phyloP scores from a whole-genome alignment of 35 echinoderm and acorn worm genomes.

The Ptychodera flava region DNA sequence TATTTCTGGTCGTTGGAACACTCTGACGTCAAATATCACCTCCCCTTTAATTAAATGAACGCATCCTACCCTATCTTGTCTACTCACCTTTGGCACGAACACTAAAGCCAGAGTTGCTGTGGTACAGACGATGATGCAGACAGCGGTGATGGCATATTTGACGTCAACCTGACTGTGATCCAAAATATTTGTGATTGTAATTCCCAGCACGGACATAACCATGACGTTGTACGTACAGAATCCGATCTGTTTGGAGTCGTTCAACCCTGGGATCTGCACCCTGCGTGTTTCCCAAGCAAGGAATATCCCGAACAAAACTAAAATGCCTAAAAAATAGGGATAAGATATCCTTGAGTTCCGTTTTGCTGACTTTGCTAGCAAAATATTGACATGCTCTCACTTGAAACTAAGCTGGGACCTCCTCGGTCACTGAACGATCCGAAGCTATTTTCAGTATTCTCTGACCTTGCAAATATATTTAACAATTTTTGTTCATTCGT shows the following conservation, averaged over 20 bases:
- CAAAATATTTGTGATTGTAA: slow-evolving; percentile 72
- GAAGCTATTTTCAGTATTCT: no score
- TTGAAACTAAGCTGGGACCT: no score
- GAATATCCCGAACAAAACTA: slow-evolving; percentile 48
- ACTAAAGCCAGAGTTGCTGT: slow-evolving; percentile 79
- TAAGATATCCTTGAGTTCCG: no score
- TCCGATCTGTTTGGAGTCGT: neutral
- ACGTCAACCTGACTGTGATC: slow-evolving; percentile 56
- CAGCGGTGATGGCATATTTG: slow-evolving; percentile 72
- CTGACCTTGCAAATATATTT: no score
- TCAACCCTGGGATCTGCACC: neutral
- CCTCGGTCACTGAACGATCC: no score
- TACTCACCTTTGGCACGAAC: slow-evolving; percentile 95
- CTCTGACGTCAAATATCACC: no score
- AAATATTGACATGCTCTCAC: no score
- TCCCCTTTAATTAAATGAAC: no score
- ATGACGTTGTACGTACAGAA: slow-evolving; percentile 95
- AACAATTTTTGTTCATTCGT: no score
- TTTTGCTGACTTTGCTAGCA: no score
- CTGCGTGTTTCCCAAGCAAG: slow-evolving; percentile 67
- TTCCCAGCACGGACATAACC: slow-evolving; percentile 82
- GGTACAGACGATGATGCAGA: slow-evolving; percentile 88
- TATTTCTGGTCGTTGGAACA: no score
- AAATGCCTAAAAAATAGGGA: neutral
- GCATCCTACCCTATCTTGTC: no score